These are phyloP conservation scores for Carettochelys insculpta DNA, from an alignment of 2,113 vertebrate genomes.

Conservation along the genomic window DNA sequence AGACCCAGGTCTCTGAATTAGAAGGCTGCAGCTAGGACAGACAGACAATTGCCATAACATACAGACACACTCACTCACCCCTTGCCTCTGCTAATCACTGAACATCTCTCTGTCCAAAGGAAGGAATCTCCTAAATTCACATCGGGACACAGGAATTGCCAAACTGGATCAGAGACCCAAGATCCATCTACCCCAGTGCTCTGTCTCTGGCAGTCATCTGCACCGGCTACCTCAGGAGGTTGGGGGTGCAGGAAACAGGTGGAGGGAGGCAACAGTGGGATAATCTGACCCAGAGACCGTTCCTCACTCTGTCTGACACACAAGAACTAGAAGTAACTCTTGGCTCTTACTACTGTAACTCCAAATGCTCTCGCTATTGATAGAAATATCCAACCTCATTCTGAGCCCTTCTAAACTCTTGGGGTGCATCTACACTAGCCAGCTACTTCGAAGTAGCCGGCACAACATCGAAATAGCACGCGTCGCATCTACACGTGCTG, in stretches of 20 bases:
- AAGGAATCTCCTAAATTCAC: background rate
- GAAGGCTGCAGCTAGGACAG: background rate
- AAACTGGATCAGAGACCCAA: background rate
- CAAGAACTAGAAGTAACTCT: background rate
- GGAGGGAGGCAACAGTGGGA: background rate
- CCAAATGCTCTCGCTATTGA: background rate
- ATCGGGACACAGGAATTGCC: background rate
- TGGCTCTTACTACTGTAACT: background rate
- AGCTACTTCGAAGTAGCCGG: no score
- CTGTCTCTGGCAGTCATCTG: background rate
- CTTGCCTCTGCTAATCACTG: background rate
- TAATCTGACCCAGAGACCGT: background rate
- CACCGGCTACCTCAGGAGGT: background rate
- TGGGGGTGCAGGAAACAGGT: background rate
- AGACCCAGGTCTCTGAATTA: background rate
- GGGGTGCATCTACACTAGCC: no score
- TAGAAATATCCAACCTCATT: background rate
- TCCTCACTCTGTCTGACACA: background rate
- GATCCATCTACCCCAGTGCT: background rate
- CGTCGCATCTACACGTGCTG: no score
- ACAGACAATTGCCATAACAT: background rate
- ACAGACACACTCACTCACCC: background rate
- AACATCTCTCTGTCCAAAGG: background rate
- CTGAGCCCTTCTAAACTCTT: background rate
- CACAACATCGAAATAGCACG: no score